Conservation (phyloP, 2,113 vertebrate genomes). For the Ophiodon elongatus region DNA sequence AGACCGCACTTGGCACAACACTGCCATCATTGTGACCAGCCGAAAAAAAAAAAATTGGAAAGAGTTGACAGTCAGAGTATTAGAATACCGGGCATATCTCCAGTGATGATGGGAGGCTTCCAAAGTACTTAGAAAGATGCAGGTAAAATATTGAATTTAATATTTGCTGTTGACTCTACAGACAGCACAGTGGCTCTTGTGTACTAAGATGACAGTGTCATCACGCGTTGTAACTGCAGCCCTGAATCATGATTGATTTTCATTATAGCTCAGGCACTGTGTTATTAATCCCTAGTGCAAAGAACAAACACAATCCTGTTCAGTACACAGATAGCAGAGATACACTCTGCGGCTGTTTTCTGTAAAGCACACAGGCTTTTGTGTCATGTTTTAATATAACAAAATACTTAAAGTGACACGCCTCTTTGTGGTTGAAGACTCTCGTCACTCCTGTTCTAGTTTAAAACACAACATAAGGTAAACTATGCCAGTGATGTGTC, state of each 20-base stretch:
- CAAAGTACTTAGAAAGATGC: conserved; percentile 14
- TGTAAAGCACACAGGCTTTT: background rate
- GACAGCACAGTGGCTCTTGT: conserved; percentile 11
- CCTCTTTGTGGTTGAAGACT: background rate
- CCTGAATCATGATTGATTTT: conserved; percentile 57
- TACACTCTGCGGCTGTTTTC: background rate
- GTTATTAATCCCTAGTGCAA: conserved; percentile 46
- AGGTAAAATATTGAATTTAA: conserved; percentile 35
- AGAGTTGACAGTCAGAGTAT: conserved; percentile 15
- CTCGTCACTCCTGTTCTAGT: background rate
- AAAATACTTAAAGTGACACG: background rate
- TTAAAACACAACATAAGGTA: background rate
- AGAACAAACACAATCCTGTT: conserved; percentile 25
- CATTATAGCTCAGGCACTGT: conserved; percentile 30
- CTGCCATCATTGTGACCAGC: background rate
- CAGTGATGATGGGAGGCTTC: conserved; percentile 41
- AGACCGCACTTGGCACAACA: background rate
- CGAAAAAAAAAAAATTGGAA: conserved; percentile 9
- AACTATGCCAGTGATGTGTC: too few relatives aligned
- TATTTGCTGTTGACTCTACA: conserved; percentile 1
- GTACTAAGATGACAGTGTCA: conserved; percentile 36
- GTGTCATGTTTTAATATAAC: background rate
- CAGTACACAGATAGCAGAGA: conserved; percentile 7
- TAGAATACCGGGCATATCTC: conserved; percentile 36
- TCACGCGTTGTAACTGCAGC: conserved; percentile 47